A percentile compares a stretch with the other conserved stretches of the same genome.
phyloP scores from a whole-genome alignment of 2,113 vertebrate genomes.

The Anarrhichthys ocellatus region DNA sequence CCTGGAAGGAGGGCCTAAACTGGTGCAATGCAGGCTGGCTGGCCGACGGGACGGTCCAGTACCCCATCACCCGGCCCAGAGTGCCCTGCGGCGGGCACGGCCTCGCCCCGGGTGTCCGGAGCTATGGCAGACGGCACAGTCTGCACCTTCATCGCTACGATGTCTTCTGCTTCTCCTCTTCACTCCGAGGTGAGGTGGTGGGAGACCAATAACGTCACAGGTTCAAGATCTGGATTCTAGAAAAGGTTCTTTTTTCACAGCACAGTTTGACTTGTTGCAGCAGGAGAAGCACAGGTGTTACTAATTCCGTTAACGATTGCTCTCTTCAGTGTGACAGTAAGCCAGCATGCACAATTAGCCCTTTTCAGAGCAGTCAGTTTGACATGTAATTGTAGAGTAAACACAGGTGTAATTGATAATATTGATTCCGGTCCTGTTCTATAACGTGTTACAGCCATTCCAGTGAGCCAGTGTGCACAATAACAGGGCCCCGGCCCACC shows the following conservation, averaged over 20 bases:
- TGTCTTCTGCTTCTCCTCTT: conserved; percentile 90
- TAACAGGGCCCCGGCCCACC: no score
- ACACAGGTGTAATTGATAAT: no score
- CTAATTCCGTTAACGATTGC: background rate
- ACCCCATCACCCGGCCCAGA: conserved; percentile 86
- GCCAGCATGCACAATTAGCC: background rate
- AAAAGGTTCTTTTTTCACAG: background rate
- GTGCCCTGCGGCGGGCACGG: conserved; percentile 83
- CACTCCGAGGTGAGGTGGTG: conserved; percentile 80
- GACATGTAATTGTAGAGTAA: no score
- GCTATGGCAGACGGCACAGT: conserved; percentile 84
- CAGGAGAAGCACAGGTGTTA: background rate
- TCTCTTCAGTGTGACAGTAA: background rate
- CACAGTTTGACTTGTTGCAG: background rate
- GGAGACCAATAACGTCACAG: no score
- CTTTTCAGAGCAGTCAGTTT: no score
- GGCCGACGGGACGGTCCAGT: conserved; percentile 89
- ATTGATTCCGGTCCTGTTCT: no score
- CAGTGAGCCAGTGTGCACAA: no score
- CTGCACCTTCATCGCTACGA: conserved; percentile 85
- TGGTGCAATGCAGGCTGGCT: conserved; percentile 95
- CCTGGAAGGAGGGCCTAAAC: conserved; percentile 91
- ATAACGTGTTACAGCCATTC: no score
- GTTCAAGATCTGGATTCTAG: background rate
- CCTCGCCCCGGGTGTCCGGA: conserved; percentile 87